These are phyloP conservation scores for Drosophila longiperda DNA, from an alignment of 2,888 invertebrate genomes.

Conservation along the genomic window DNA sequence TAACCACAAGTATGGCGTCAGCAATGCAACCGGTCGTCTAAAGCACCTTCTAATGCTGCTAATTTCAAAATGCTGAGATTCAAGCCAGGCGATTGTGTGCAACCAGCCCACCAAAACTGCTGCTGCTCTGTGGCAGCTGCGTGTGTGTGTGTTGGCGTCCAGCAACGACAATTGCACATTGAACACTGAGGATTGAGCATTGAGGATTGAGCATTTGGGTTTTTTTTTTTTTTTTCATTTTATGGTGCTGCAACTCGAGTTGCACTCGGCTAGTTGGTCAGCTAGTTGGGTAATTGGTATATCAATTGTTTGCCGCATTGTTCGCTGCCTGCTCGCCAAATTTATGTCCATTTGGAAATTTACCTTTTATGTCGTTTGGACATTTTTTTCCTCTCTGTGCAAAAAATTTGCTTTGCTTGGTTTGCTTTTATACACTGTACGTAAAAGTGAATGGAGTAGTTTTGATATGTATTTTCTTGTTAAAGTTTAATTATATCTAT, in stretches of 20 bases:
- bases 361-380: slow-evolving; percentile 40
- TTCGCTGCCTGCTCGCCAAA: slow-evolving; percentile 41
- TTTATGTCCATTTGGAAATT: slow-evolving; percentile 46
- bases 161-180: slow-evolving; percentile 14
- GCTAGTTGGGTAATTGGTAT: slow-evolving; percentile 75
- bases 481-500: not conserved
- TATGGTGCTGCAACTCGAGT: slow-evolving; percentile 7
- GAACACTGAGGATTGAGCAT: slow-evolving; percentile 5
- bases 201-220: slow-evolving; percentile 1
- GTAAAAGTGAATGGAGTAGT: not conserved
- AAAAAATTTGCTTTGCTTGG: slow-evolving; percentile 23
- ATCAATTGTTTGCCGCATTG: slow-evolving; percentile 68
- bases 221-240: not conserved
- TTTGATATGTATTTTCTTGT: not conserved
- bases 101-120: not conserved
- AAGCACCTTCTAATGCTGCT: slow-evolving; percentile 72
- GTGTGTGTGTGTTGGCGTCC: slow-evolving; percentile 24
- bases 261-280: slow-evolving; percentile 23
- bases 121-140: slow-evolving; percentile 33
- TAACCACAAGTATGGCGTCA: slow-evolving; percentile 9
- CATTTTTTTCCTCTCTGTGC: slow-evolving; percentile 3
- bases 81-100: slow-evolving; percentile 45
- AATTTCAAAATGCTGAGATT: slow-evolving; percentile 65
- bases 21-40: slow-evolving; percentile 42
- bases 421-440: not conserved